Base-by-base conservation (phyloP, 2,797 vertebrate genomes). In the Synaphobranchus kaupii region DNA sequence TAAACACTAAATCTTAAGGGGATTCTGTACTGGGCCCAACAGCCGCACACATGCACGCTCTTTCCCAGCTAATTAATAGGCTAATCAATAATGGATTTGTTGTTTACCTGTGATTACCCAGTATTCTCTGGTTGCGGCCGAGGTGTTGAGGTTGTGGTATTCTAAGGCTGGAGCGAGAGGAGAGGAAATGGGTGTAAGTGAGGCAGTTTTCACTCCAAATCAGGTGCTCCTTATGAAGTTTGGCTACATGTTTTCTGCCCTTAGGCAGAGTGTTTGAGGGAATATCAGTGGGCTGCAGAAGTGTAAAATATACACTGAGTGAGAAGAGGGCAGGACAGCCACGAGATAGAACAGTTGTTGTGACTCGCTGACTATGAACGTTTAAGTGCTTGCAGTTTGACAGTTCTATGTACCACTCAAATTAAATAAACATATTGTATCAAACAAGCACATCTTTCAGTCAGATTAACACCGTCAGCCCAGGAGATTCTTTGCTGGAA, bases 41-140 rank as follows among this genome's bases (percentile, higher is more conserved):
- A 10, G 63, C n/a, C 56, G 88, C 89, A 89, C 82, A 91, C 34
- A n/a, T 50, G 20, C 0, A 54, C 84, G 1, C 34, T 82, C 78
- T 81, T 85, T 80, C 90, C 90, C 90, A 85, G 91, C 89, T 89
- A 91, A 92, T 89, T 90, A 89, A 87, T 88, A 90, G 81, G 34
- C 91, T 90, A 86, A 89, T 92, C 80, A 90, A 48, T 10, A 31
- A 90, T 93, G 90, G 7, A 91, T 93, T 68, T 0, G 63, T 76
- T 84, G 84, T 80, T 95, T 98, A 99, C 98, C 98, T 97, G 98
- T 99, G 94, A 97, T 97, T 88, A 99, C 97, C 98, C 98, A 99
- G 87, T 97, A 98, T 94, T 96, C 97, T 94, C 96, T 98, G 63
- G 98, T 99, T 84, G 97, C 96, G 86, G 95, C 94, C 0, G 98